phyloP scores from a whole-genome alignment of 2,797 vertebrate genomes.

The Onychomys leucogaster region DNA sequence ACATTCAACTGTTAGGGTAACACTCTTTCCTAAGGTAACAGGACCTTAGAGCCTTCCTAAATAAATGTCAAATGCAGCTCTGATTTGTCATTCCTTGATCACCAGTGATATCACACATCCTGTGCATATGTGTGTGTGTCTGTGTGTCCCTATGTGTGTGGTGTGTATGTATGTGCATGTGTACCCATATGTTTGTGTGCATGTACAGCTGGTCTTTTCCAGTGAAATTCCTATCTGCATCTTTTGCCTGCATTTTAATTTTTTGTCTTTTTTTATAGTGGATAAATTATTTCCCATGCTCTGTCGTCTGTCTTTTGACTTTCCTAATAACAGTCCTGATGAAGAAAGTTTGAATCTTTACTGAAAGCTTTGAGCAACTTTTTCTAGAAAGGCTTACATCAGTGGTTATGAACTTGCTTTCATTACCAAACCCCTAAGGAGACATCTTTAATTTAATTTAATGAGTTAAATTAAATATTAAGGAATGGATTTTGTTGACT shows the following conservation, averaged over 20 bases:
- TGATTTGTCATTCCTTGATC: neutral
- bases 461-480: slow-evolving; percentile 44
- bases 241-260: neutral
- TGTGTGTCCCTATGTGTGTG: neutral
- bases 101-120: accelerated
- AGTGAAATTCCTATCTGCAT: neutral
- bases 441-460: slow-evolving; percentile 47
- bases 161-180: neutral
- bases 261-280: neutral
- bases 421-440: neutral
- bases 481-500: neutral
- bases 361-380: neutral
- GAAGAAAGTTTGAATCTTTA: neutral
- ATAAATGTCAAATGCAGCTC: neutral
- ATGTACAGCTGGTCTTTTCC: neutral
- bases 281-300: neutral
- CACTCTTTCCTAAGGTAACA: neutral
- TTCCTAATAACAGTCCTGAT: neutral
- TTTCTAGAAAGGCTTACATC: neutral
- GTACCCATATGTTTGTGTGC: neutral
- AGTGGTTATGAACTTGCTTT: slow-evolving; percentile 30
- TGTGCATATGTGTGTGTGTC: neutral
- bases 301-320: neutral
- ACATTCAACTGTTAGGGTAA: neutral
- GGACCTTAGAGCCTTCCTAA: neutral